phyloP scores from a whole-genome alignment of 1,140 invertebrate species.

The Zaprionus capensis region DNA sequence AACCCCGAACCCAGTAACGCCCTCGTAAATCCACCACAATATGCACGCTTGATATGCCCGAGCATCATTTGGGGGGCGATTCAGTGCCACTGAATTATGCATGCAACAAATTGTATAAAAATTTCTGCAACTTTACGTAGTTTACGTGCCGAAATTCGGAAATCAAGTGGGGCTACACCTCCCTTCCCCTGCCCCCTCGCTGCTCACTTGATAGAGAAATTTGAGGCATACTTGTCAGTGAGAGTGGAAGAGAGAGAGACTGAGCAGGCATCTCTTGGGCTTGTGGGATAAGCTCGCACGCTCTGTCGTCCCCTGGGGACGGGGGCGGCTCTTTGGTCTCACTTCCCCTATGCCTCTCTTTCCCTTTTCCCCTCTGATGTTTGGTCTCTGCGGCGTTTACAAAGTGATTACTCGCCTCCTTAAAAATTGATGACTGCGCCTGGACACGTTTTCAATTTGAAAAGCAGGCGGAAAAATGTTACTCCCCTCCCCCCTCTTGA shows the following conservation, averaged over 20 bases:
- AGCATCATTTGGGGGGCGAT: conserved; percentile 30
- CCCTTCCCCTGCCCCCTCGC: background rate
- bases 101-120: conserved; percentile 84
- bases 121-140: conserved; percentile 81
- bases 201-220: conserved; percentile 39
- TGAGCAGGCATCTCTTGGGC: background rate
- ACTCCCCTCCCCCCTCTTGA: background rate
- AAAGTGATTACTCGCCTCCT: conserved; percentile 81
- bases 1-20: background rate
- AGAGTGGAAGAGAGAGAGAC: conserved; percentile 13
- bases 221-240: conserved; percentile 64
- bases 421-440: conserved; percentile 82
- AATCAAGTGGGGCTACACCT: conserved; percentile 54
- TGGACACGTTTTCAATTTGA: conserved; percentile 84
- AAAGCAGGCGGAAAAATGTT: conserved; percentile 49
- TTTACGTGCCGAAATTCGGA: conserved; percentile 78
- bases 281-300: conserved; percentile 13
- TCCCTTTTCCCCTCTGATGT: too few species aligned
- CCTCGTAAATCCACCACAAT: conserved; percentile 66
- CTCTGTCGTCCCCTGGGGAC: conserved; percentile 29
- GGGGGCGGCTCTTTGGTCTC: background rate
- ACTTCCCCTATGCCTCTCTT: too few species aligned
- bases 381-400: conserved; percentile 68
- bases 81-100: conserved; percentile 77
- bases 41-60: conserved; percentile 43